Percentiles rank a stretch among this genome's conserved stretches.
Evolutionary conservation across 2,888 invertebrate species (phyloP).

Genomic region (Hemithea aestivaria): DNA sequence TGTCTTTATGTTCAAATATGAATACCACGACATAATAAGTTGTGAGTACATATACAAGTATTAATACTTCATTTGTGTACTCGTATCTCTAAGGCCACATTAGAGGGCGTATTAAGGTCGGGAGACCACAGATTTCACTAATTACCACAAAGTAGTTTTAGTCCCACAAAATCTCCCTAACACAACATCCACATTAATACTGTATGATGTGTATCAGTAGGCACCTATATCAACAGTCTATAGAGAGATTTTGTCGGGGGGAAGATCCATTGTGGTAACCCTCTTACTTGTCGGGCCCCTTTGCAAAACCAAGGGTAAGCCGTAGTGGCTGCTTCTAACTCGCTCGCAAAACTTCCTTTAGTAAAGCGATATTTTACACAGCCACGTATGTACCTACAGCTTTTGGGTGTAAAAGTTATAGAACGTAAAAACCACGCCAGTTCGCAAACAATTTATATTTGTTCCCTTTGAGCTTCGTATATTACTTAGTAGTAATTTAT

Average conservation of each 20-base stretch:
- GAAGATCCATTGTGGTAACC: slow-evolving; percentile 70
- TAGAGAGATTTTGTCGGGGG: slow-evolving; percentile 61
- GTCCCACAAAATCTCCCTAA: neutral
- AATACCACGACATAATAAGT: no score
- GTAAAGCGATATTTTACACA: slow-evolving; percentile 31
- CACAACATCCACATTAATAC: slow-evolving; percentile 12
- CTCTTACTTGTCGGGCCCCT: slow-evolving; percentile 57
- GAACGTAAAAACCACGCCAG: slow-evolving; percentile 9
- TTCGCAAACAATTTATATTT: slow-evolving; percentile 19
- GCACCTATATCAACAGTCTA: slow-evolving; percentile 27
- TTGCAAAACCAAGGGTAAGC: slow-evolving; percentile 57
- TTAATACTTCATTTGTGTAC: no score
- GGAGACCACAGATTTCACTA: no score
- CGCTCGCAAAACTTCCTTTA: slow-evolving; percentile 45
- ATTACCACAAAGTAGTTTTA: neutral
- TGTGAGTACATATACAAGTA: no score
- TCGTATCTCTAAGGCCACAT: no score
- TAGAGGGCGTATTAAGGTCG: no score
- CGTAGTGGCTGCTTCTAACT: slow-evolving; percentile 46
- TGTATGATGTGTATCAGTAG: slow-evolving; percentile 14
- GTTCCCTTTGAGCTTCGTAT: slow-evolving; percentile 14
- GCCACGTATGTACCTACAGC: slow-evolving; percentile 20
- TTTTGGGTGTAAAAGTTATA: slow-evolving; percentile 15
- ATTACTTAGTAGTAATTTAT: slow-evolving; percentile 14
- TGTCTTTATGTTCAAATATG: slow-evolving; percentile 19